phyloP scores from a whole-genome alignment of 2,113 vertebrate genomes.

The Poeciliopsis occidentalis region DNA sequence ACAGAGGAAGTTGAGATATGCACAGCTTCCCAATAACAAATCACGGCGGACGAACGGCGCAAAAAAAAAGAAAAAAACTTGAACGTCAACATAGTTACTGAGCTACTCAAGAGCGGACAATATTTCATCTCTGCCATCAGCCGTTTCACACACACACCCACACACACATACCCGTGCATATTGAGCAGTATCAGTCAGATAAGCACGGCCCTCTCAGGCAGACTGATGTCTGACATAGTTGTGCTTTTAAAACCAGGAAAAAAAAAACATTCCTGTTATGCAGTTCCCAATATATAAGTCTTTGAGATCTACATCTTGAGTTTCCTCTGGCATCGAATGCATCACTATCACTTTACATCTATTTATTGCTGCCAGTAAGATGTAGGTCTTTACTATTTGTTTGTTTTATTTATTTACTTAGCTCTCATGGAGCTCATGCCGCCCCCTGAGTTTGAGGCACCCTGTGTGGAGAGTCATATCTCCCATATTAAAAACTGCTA shows the following conservation, averaged over 20 bases:
- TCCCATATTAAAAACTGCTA: not conserved
- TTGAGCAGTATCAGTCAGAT: not conserved
- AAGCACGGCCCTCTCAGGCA: no score
- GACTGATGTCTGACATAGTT: not conserved
- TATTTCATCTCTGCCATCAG: slow-evolving; percentile 27
- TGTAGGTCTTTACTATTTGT: not conserved
- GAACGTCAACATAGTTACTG: slow-evolving; percentile 17
- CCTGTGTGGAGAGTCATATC: not conserved
- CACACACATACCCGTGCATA: not conserved
- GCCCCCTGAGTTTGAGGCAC: not conserved
- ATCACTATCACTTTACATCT: not conserved
- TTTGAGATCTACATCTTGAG: not conserved
- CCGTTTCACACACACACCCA: not conserved
- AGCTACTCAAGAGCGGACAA: slow-evolving; percentile 2
- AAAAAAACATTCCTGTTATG: not conserved
- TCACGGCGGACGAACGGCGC: not conserved
- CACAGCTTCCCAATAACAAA: not conserved
- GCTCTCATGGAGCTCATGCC: not conserved
- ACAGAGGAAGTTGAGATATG: not conserved
- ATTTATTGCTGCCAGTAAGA: not conserved
- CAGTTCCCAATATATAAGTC: not conserved
- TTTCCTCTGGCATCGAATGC: not conserved
- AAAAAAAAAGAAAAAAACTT: not conserved
- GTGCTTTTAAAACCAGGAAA: not conserved
- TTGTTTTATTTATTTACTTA: not conserved